Percentiles rank a stretch among this genome's conserved stretches.
Conservation (phyloP, 2,113 vertebrate species). For the Nettapus auritus region DNA sequence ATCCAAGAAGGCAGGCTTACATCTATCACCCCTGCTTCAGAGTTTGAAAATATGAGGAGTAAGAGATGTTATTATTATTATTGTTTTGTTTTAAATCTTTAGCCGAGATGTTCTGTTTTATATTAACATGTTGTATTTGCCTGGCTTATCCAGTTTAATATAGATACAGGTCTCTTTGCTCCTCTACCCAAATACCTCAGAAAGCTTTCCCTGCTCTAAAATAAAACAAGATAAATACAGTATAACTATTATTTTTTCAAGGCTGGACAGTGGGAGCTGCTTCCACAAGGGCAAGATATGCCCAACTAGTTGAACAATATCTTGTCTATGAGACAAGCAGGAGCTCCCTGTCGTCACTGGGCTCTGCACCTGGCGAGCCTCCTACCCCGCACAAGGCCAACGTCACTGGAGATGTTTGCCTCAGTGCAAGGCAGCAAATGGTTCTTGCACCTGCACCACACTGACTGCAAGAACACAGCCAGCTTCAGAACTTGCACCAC, state of each 20-base stretch:
- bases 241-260: not conserved
- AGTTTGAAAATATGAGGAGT: not conserved
- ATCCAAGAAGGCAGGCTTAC: not conserved
- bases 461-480: not conserved
- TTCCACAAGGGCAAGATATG: not conserved
- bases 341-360: not conserved
- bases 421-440: not conserved
- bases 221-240: not conserved
- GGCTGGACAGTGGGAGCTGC: not conserved
- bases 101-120: not conserved
- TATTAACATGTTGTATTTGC: not conserved
- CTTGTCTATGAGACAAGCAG: not conserved
- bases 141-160: not conserved
- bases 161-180: not conserved
- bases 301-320: not conserved
- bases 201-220: not conserved
- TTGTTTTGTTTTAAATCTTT: not conserved
- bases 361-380: not conserved
- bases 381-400: not conserved
- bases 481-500: not conserved
- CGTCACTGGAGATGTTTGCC: not conserved
- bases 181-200: not conserved
- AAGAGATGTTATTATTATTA: not conserved
- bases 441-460: not conserved
- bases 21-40: not conserved